Evolutionary conservation across 2,888 invertebrate genomes (phyloP).

Genomic region (Andrena hattorfiana): DNA sequence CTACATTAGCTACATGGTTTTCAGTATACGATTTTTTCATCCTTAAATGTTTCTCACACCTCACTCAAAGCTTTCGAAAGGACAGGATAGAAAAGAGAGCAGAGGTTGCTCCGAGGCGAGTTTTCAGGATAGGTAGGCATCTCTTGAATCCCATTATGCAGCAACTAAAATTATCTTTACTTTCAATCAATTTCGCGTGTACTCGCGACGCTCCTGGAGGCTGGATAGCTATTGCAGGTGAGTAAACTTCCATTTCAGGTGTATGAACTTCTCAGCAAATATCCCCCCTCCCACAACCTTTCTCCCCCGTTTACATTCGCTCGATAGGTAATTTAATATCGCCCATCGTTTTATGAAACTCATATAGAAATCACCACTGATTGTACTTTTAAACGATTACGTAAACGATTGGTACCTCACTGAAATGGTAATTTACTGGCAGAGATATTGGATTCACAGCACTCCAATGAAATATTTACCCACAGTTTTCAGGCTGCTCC

Average conservation of each 20-base stretch:
- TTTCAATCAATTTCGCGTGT: slow-evolving; percentile 52
- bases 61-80: no score
- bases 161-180: slow-evolving; percentile 49
- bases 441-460: not conserved
- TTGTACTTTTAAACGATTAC: not conserved
- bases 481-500: no score
- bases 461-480: not conserved
- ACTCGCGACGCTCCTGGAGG: slow-evolving; percentile 14
- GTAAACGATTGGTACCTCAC: not conserved
- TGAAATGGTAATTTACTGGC: not conserved
- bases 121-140: not conserved
- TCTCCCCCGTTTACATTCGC: slow-evolving; percentile 46
- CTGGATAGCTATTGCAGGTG: slow-evolving; percentile 55
- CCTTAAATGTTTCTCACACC: no score
- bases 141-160: slow-evolving; percentile 14
- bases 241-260: slow-evolving; percentile 65
- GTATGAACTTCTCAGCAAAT: slow-evolving; percentile 59
- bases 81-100: no score
- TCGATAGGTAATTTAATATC: slow-evolving; percentile 64
- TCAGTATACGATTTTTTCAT: no score
- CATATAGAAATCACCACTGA: not conserved
- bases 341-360: slow-evolving; percentile 14
- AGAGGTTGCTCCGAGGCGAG: not conserved
- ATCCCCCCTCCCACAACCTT: slow-evolving; percentile 18
- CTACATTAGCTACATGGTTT: no score